Base-by-base conservation (phyloP, 2,888 invertebrate genomes). In the Elaeidobius kamerunicus region DNA sequence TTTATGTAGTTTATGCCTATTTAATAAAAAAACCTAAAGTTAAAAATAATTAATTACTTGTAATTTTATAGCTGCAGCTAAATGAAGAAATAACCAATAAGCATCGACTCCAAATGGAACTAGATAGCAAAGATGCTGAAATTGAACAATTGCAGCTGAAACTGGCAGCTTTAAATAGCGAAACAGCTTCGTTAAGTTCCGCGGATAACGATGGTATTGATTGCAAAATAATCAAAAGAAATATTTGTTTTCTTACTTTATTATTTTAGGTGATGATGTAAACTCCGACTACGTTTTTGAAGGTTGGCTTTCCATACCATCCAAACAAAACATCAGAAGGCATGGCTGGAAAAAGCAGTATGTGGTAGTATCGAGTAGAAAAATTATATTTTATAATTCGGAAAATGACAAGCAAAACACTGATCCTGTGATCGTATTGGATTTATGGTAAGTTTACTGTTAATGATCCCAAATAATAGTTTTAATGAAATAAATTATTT, bases 271-370 rank as follows among this genome's bases (percentile, higher is more conserved):
- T 12, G 85, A 89, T 67, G 86, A 82, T 71, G 71, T 71, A 69
- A 81, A 80, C 65, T 77, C 81, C 62, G 88, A 88, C 68, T 82
- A 84, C 63, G 84, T 87, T 61, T 84, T 97, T 65, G 97, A 97
- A 74, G 97, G 97, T 51, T 97, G 95, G 94, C 81, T 98, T 55
- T 91, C 92, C 45, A 86, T 96, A 65, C 97, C 97, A 47, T 91
- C 89, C 71, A 94, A 93, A 69, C 93, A 94, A 73, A 97, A 97
- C 73, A 93, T 95, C 61, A 84, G 91, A 60, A 82, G 93, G 56
- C 94, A 95, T 73, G 96, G 96, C 42, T 98, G 97, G 97, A 91
- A 89, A 75, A 91, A 91, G 68, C 95, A 96, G 73, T 97, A 91
- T 72, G 95, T 97, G 36, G 95, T 97, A 36, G 96, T 97, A 40